Conservation (phyloP, 2,797 vertebrate species). For the Emydoidea blandingii region DNA sequence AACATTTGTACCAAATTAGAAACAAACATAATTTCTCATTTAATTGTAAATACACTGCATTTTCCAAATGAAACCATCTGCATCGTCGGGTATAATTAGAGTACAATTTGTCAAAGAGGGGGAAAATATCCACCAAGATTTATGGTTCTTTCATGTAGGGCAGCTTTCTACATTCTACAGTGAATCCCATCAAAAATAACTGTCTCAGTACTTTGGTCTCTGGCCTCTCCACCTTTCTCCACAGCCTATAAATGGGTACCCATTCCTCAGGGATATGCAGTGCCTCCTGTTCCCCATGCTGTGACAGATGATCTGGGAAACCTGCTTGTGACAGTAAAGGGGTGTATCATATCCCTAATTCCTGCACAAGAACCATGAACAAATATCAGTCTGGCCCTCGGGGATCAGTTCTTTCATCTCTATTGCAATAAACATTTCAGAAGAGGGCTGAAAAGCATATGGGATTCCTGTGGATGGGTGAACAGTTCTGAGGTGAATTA, state of each 20-base stretch:
- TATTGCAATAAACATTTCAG: background rate
- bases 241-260: background rate
- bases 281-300: background rate
- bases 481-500: background rate
- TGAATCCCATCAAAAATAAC: background rate
- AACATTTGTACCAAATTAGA: background rate
- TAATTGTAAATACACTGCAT: slow-evolving; percentile 6
- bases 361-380: background rate
- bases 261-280: background rate
- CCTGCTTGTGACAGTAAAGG: background rate
- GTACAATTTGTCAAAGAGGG: background rate
- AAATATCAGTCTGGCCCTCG: background rate
- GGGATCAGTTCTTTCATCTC: background rate
- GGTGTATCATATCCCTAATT: background rate
- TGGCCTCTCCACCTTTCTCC: background rate
- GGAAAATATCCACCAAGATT: background rate
- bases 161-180: background rate
- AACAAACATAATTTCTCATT: background rate
- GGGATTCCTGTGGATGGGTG: background rate
- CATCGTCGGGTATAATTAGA: background rate
- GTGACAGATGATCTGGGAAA: background rate
- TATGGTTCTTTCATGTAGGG: background rate
- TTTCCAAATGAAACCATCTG: slow-evolving; percentile 1
- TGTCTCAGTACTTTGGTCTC: background rate
- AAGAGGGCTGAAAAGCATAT: background rate